These are phyloP conservation scores for Ephestia elutella DNA, from an alignment of 1,140 invertebrate species.

Conservation along the genomic window DNA sequence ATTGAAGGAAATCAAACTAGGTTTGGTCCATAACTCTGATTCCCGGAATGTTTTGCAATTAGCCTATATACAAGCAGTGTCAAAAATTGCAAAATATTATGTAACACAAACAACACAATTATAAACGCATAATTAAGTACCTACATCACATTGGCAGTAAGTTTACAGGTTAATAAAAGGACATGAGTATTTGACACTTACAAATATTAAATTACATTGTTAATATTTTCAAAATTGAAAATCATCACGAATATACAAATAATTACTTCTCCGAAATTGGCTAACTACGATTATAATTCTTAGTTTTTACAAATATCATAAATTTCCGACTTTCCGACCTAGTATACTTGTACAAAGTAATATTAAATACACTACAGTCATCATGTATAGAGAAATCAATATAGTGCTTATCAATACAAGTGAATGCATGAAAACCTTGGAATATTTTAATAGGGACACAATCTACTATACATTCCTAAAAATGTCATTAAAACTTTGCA, in stretches of 20 bases:
- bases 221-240: constrained; percentile 11
- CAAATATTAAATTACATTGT: constrained; percentile 5
- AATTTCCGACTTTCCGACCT: constrained; percentile 1
- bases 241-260: constrained; percentile 35
- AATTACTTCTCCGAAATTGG: constrained; percentile 47
- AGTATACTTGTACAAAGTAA: not conserved
- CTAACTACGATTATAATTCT: constrained; percentile 57
- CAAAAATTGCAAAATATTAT: constrained; percentile 26
- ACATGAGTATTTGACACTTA: constrained; percentile 9
- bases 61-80: constrained; percentile 54
- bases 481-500: too few relatives aligned
- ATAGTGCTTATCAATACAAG: too few relatives aligned
- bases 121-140: constrained; percentile 50
- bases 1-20: too few relatives aligned
- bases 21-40: too few relatives aligned
- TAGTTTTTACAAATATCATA: constrained; percentile 23
- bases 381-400: too few relatives aligned
- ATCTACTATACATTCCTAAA: too few relatives aligned
- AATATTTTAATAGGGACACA: too few relatives aligned
- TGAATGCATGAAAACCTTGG: too few relatives aligned
- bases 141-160: constrained; percentile 44
- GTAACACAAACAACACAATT: constrained; percentile 29
- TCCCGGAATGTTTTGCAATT: constrained; percentile 22
- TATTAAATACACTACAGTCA: too few relatives aligned
- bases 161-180: constrained; percentile 1